These are phyloP conservation scores for Cabera pusaria DNA, from an alignment of 2,888 invertebrate genomes.

Conservation along the genomic window DNA sequence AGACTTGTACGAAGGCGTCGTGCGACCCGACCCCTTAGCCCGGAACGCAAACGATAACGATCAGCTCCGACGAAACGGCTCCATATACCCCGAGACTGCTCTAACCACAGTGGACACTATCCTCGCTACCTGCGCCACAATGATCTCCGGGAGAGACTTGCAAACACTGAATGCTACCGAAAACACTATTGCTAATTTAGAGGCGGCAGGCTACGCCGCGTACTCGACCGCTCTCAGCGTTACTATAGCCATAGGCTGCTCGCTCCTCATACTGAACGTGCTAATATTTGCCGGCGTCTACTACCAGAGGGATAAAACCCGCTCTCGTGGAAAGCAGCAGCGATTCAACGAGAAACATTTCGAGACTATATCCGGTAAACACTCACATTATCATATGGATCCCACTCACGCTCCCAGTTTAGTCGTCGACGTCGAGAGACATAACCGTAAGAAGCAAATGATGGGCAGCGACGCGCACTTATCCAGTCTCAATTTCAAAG, in stretches of 20 bases:
- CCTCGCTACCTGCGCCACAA: constrained; percentile 88
- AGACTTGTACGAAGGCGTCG: constrained; percentile 94
- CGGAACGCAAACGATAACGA: constrained; percentile 85
- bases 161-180: constrained; percentile 82
- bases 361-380: constrained; percentile 90
- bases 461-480: constrained; percentile 80
- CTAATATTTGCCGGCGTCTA: constrained; percentile 93
- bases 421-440: constrained; percentile 91
- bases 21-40: constrained; percentile 92
- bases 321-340: constrained; percentile 86
- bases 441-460: constrained; percentile 69
- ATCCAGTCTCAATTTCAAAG: constrained; percentile 82
- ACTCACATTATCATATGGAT: constrained; percentile 90
- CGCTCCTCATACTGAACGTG: constrained; percentile 90
- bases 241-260: constrained; percentile 92
- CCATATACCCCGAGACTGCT: constrained; percentile 82
- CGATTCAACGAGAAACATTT: constrained; percentile 87
- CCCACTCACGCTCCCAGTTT: constrained; percentile 91
- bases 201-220: constrained; percentile 90
- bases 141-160: constrained; percentile 79
- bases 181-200: constrained; percentile 90
- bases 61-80: constrained; percentile 80
- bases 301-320: constrained; percentile 90
- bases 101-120: constrained; percentile 88
- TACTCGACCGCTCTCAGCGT: constrained; percentile 90